Evolutionary conservation across 2,797 vertebrate genomes (phyloP).

Genomic region (Jordanella pulchra): DNA sequence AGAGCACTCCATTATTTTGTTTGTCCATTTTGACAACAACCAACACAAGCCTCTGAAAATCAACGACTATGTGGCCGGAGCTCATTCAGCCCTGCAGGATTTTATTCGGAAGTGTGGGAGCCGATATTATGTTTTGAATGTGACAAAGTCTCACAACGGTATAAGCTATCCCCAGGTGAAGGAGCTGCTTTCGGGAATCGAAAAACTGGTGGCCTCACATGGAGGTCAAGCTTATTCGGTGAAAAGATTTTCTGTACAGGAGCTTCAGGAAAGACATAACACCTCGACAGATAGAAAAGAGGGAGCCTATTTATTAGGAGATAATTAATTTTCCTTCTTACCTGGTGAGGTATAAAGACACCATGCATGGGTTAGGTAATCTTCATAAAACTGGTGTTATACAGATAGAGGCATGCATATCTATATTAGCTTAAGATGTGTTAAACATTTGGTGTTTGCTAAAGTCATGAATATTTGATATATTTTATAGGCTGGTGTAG

Average conservation of each 20-base stretch:
- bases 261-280: slow-evolving; percentile 46
- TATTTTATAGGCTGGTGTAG: no score
- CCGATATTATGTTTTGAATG: slow-evolving; percentile 51
- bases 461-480: no score
- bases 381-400: background rate
- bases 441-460: no score
- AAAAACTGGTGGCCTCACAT: slow-evolving; percentile 53
- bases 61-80: slow-evolving; percentile 38
- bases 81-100: slow-evolving; percentile 46
- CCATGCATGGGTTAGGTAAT: background rate
- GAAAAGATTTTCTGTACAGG: slow-evolving; percentile 51
- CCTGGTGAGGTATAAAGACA: background rate
- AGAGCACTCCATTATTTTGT: slow-evolving; percentile 52
- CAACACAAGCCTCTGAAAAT: slow-evolving; percentile 34
- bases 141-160: slow-evolving; percentile 33
- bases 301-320: slow-evolving; percentile 24
- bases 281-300: slow-evolving; percentile 9
- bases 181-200: slow-evolving; percentile 51
- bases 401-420: background rate
- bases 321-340: slow-evolving; percentile 6
- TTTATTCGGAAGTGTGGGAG: slow-evolving; percentile 50
- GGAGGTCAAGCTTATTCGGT: slow-evolving; percentile 22
- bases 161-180: slow-evolving; percentile 58
- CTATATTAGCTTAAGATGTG: no score
- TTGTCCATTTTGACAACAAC: slow-evolving; percentile 29